Percentiles rank a stretch among this genome's conserved stretches.
Evolutionary conservation across 2,888 invertebrate species (phyloP).

Genomic region (Campaea margaritaria): DNA sequence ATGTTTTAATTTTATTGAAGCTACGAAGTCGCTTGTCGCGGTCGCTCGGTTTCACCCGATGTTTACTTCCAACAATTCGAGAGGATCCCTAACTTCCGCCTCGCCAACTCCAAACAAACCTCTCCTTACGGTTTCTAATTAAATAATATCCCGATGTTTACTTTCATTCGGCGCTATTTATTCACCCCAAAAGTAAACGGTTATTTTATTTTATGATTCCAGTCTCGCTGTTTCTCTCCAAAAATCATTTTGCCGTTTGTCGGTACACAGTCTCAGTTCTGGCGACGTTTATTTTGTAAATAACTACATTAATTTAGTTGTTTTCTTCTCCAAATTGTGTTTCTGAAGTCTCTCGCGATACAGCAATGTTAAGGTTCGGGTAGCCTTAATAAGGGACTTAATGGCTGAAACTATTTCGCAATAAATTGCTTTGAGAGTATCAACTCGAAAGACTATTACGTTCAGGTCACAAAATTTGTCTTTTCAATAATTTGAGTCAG

Average conservation of each 20-base stretch:
- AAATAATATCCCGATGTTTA: constrained; percentile 33
- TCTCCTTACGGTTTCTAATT: constrained; percentile 31
- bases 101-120: constrained; percentile 16
- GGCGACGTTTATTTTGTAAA: constrained; percentile 31
- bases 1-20: too few species aligned
- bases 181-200: constrained; percentile 28
- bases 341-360: constrained; percentile 7
- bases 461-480: not conserved
- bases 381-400: not conserved
- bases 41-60: not conserved
- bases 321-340: constrained; percentile 22
- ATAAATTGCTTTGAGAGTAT: constrained; percentile 2
- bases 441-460: not conserved
- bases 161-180: constrained; percentile 28
- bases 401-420: constrained; percentile 1
- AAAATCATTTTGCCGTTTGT: constrained; percentile 14
- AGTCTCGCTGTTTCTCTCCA: not conserved
- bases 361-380: not conserved
- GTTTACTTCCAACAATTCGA: constrained; percentile 28
- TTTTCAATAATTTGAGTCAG: not conserved
- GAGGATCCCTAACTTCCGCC: constrained; percentile 19
- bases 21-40: too few species aligned
- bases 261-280: constrained; percentile 29
- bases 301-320: constrained; percentile 27
- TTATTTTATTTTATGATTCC: constrained; percentile 21